These are phyloP conservation scores for Sebastes nivosus DNA, from an alignment of 2,797 vertebrate species.

Conservation along the genomic window DNA sequence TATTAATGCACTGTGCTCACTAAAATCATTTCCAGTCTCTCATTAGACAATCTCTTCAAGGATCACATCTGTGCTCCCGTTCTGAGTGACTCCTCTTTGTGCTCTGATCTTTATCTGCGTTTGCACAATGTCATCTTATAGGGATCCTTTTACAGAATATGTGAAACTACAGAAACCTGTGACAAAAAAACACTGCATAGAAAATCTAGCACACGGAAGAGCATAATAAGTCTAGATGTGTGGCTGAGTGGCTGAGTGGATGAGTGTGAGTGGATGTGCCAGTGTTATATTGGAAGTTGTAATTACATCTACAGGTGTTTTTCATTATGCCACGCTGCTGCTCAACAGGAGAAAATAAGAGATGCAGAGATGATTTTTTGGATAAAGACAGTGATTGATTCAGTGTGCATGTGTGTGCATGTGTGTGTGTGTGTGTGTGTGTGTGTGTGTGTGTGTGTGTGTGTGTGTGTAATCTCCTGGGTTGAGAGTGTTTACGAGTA, in stretches of 20 bases:
- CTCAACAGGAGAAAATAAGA: slow-evolving; percentile 17
- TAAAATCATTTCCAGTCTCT: slow-evolving; percentile 46
- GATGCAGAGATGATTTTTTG: slow-evolving; percentile 1
- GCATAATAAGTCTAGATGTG: slow-evolving; percentile 19
- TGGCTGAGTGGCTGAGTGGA: slow-evolving; percentile 5
- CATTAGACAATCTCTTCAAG: slow-evolving; percentile 38
- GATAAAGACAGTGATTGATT: background rate
- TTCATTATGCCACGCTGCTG: background rate
- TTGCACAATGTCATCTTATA: background rate
- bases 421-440: background rate
- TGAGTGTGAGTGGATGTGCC: slow-evolving; percentile 33
- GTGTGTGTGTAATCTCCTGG: background rate
- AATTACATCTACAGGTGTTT: slow-evolving; percentile 47
- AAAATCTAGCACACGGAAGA: background rate
- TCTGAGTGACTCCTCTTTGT: slow-evolving; percentile 12
- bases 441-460: background rate
- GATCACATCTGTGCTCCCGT: slow-evolving; percentile 36
- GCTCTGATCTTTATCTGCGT: background rate
- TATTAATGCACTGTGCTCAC: slow-evolving; percentile 48
- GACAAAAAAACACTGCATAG: background rate
- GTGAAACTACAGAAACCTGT: slow-evolving; percentile 2
- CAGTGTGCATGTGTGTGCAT: background rate
- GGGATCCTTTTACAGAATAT: background rate
- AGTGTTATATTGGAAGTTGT: slow-evolving; percentile 7
- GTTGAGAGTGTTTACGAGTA: background rate